Evolutionary conservation across 2,888 invertebrate genomes (phyloP).

Genomic region (Frankliniella intonsa): DNA sequence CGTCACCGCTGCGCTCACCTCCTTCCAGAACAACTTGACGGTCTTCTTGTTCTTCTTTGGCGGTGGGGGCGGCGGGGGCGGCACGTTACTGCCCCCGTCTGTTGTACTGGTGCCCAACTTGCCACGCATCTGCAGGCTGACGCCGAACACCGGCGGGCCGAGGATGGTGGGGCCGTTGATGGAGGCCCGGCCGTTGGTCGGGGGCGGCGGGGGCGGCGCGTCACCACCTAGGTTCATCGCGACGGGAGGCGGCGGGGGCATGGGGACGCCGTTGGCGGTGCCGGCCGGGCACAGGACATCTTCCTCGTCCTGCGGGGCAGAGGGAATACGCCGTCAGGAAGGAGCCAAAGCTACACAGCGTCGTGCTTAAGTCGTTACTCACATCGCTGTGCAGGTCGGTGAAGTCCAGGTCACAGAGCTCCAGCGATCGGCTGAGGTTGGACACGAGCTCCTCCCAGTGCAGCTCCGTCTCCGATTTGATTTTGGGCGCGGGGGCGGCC

Average conservation of each 20-base stretch:
- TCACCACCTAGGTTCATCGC: constrained; percentile 38
- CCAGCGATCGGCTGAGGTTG: constrained; percentile 67
- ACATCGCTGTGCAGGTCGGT: constrained; percentile 77
- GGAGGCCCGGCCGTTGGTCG: constrained; percentile 45
- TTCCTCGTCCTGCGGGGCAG: constrained; percentile 61
- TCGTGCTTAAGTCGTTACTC: not conserved
- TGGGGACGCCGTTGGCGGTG: constrained; percentile 63
- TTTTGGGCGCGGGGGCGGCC: constrained; percentile 62
- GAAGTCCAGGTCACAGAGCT: constrained; percentile 93
- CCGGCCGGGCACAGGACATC: constrained; percentile 67
- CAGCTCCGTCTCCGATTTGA: constrained; percentile 87
- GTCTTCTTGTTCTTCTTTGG: constrained; percentile 83
- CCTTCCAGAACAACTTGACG: constrained; percentile 94
- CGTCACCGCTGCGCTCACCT: not conserved
- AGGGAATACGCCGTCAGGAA: not conserved
- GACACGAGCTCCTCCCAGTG: constrained; percentile 92
- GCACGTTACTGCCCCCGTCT: constrained; percentile 38
- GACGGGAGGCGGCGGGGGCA: constrained; percentile 64
- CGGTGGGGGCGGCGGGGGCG: constrained; percentile 41
- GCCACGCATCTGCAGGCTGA: constrained; percentile 41
- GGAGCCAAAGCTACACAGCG: not conserved
- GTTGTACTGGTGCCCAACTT: not conserved
- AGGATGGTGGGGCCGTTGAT: constrained; percentile 30
- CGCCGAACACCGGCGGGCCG: constrained; percentile 44
- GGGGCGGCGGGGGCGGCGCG: constrained; percentile 43